Evolutionary conservation across 2,113 vertebrate genomes (phyloP), one percentile per base, ranked within the genome.

Genomic region (Podiceps cristatus): DNA sequence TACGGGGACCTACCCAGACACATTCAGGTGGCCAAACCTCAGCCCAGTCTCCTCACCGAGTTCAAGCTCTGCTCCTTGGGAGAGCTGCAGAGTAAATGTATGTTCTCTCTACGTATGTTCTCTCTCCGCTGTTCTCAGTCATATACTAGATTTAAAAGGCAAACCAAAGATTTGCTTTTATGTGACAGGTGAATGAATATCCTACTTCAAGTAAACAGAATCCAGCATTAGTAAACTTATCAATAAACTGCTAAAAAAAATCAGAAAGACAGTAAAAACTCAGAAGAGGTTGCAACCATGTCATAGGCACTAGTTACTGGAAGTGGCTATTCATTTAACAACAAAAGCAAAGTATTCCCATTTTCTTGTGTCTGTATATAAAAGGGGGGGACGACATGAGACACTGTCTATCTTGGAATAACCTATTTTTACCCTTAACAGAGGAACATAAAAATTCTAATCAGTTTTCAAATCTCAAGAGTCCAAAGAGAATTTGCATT

Each of bases 401-500:
- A 37, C 37, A 37, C 60, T 89, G 35, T 44, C 76, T 87, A 2
- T 87, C 76, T 85, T 88, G 89, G 74, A 84, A 95, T 87, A 88
- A 67, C 59, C 66, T 93, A 80, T 82, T 96, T 96, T 97, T 90
- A 94, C 44, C 37, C 80, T 82, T 91, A 87, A 87, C 0, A 1
- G 71, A 87, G 55, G 45, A 94, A 91, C 53, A 91, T 69, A 81
- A 91, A 93, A 94, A 95, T 96, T 97, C 90, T 88, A 91, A 91
- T 96, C 80, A 68, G 77, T 93, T 89, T 91, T 76, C 69, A 91
- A 40, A 35, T 69, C 94, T 91, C 93, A 64, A 23, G 84, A 87
- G 89, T 28, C 74, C 44, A 37, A 63, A 74, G n/a, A 75, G 18
- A 79, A 96, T 95, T 95, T 96, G 80, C 96, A 95, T 96, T 91